Base-by-base conservation (phyloP, 1,140 invertebrate species). In the Zaprionus vittiger region DNA sequence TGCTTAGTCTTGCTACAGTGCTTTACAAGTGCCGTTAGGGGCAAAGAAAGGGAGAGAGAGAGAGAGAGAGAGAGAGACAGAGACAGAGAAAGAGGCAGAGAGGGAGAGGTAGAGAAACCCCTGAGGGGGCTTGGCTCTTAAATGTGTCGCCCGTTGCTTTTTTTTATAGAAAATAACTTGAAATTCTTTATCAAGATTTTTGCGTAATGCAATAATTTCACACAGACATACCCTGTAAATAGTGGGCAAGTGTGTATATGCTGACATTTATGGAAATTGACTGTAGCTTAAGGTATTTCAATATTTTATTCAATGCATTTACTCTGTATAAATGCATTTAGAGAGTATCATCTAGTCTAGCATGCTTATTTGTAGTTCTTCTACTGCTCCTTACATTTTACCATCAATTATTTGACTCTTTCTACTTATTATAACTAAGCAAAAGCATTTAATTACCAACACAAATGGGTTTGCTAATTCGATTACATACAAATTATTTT, bases 141-240 rank as follows among this genome's bases (percentile, higher is more conserved):
- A 76, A 55, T 80, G 70, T 71, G 72, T 69, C 60, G 49, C 57
- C n/a, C 34, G 26, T 24, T 72, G 56, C 56, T 1, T 68, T 67
- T 72, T 62, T 73, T 73, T 55, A 73, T 62, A 68, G 56, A 28
- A 67, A 77, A 72, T 61, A 47, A 66, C 60, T 72, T 28, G 31
- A 72, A 65, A 72, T 73, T 77, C 47, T 62, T 49, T 71, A 79
- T 79, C 76, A 60, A 71, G 79, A 76, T 80, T 77, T 73, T 73
- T 73, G 78, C 61, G 55, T 80, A 78, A 69, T 80, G 60, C 64
- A 73, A 77, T 77, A 64, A 80, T 77, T 73, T 77, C 26, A 38
- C 66, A 22, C 38, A 38, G 55, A 31, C 37, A 14, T 37, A 49
- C 54, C 61, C 52, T 49, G 52, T 52, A 38, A 37, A 44, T 41